Percentiles rank a stretch among this genome's conserved stretches.
Conservation (phyloP, 1,140 invertebrate species). For the Leptinotarsa lineolata region DNA sequence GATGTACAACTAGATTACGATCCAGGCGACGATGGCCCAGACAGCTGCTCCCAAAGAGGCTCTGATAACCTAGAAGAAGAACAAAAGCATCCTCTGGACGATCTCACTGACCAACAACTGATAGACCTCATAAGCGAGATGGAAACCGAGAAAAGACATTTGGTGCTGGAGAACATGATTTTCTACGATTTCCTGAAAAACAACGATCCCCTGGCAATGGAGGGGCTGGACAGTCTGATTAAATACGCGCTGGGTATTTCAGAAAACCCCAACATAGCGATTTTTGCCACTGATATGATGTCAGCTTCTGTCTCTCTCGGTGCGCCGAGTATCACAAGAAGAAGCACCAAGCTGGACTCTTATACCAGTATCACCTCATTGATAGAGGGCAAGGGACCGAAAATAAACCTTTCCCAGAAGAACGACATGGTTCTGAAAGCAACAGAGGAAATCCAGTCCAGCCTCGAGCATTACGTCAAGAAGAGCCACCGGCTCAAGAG, state of each 20-base stretch:
- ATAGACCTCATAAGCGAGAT: slow-evolving; percentile 34
- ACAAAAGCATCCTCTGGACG: slow-evolving; percentile 28
- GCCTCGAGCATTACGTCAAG: slow-evolving; percentile 39
- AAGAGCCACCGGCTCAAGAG: slow-evolving; percentile 41
- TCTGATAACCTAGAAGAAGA: neutral
- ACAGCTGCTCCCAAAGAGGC: too few relatives aligned
- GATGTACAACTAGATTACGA: neutral
- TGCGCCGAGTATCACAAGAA: neutral
- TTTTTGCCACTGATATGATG: neutral
- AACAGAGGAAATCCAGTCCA: slow-evolving; percentile 45
- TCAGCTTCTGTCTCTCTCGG: neutral
- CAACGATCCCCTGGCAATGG: slow-evolving; percentile 30
- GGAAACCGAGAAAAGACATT: slow-evolving; percentile 32
- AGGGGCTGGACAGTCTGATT: slow-evolving; percentile 35
- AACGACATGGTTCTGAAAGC: slow-evolving; percentile 48
- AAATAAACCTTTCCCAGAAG: slow-evolving; percentile 46
- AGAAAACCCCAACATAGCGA: neutral
- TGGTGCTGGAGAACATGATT: slow-evolving; percentile 19
- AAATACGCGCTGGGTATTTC: neutral
- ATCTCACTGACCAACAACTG: slow-evolving; percentile 35
- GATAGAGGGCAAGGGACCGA: slow-evolving; percentile 37
- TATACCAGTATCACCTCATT: slow-evolving; percentile 34
- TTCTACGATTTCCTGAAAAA: slow-evolving; percentile 29
- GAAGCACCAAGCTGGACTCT: slow-evolving; percentile 29
- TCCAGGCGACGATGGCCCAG: too few relatives aligned